Percentiles rank a stretch among this genome's conserved stretches.
Evolutionary conservation across 2,113 vertebrate genomes (phyloP).

Genomic region (Stigmatopora nigra): DNA sequence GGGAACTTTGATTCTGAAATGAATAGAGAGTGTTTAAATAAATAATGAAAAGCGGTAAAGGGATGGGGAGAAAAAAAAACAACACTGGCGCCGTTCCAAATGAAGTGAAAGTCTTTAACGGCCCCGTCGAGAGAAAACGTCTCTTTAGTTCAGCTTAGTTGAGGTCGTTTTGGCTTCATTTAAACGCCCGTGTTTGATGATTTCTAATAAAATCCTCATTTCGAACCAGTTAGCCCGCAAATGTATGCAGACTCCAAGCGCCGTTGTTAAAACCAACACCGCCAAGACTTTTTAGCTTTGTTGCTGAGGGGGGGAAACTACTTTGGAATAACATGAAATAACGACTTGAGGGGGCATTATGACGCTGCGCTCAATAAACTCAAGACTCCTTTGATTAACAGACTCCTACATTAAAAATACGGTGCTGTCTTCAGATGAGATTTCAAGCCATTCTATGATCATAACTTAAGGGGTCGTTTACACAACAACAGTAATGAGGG

Average conservation of each 20-base stretch:
- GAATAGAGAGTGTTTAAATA: slow-evolving; percentile 34
- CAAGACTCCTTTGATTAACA: neutral
- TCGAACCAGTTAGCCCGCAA: slow-evolving; percentile 31
- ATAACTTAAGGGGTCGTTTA: neutral
- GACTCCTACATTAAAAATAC: neutral
- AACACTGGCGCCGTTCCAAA: slow-evolving; percentile 40
- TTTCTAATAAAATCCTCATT: slow-evolving; percentile 49
- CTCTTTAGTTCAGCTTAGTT: slow-evolving; percentile 56
- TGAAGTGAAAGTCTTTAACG: slow-evolving; percentile 48
- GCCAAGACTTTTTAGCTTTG: neutral
- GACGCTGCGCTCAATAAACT: neutral
- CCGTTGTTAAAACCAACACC: neutral
- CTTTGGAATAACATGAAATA: neutral
- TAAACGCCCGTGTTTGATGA: slow-evolving; percentile 42
- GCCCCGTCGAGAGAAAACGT: slow-evolving; percentile 32
- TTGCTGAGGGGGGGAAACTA: neutral
- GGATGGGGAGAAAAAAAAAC: neutral
- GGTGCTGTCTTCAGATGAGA: neutral
- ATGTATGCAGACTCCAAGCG: neutral
- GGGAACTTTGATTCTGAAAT: slow-evolving; percentile 66
- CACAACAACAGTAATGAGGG: no score
- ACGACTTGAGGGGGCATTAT: neutral
- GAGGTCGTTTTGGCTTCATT: slow-evolving; percentile 42
- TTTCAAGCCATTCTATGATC: neutral
- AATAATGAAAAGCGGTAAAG: neutral